Conservation (phyloP, 1,140 invertebrate species). For the Caenorhabditis tropicalis region DNA sequence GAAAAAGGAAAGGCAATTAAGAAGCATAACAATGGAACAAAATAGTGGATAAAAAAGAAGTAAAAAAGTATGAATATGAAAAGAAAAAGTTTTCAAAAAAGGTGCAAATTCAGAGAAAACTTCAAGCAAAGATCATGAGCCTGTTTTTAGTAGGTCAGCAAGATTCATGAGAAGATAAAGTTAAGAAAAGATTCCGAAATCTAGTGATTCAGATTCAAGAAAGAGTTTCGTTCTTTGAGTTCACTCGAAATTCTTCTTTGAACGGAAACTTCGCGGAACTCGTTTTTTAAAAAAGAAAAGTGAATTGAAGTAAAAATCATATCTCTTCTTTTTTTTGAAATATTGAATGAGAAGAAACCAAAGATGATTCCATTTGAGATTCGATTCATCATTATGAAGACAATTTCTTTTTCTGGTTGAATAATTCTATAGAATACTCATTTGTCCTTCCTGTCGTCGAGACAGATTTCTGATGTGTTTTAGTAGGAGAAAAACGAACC, state of each 20-base stretch:
- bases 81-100: not conserved
- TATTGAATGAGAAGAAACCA: not conserved
- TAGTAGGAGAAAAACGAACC: not conserved
- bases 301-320: not conserved
- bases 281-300: not conserved
- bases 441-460: not conserved
- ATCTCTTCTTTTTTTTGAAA: not conserved
- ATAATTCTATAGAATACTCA: constrained; percentile 14
- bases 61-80: not conserved
- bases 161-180: no score
- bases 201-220: no score
- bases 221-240: no score
- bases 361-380: constrained; percentile 18
- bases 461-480: not conserved
- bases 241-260: no score
- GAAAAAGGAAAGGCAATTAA: constrained; percentile 36
- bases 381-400: constrained; percentile 22
- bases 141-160: no score
- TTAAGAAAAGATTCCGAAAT: not conserved
- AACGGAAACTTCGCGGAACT: not conserved
- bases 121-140: no score
- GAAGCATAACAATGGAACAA: not conserved
- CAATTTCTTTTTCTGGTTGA: not conserved
- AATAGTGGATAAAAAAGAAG: not conserved
- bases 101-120: no score